Percentiles rank a stretch among this genome's conserved stretches.
Evolutionary conservation across 2,113 vertebrate species (phyloP).

Genomic region (Equus quagga): DNA sequence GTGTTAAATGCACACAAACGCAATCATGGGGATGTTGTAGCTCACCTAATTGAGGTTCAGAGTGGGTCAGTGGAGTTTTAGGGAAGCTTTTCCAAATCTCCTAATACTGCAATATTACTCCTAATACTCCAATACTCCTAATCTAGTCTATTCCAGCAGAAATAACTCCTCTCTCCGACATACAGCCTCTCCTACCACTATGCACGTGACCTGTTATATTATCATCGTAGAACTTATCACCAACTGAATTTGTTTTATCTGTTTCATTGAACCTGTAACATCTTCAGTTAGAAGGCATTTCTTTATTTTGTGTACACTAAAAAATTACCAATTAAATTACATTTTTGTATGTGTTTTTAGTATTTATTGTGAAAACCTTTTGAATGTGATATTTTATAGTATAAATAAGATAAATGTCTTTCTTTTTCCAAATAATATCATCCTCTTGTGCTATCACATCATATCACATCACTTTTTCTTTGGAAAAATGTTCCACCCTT

Average conservation of each 20-base stretch:
- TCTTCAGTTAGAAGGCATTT: neutral
- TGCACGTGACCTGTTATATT: too few relatives aligned
- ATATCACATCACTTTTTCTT: neutral
- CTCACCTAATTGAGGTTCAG: neutral
- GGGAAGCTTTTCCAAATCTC: neutral
- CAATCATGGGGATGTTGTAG: neutral
- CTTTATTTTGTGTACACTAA: neutral
- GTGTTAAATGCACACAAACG: neutral
- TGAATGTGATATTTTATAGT: neutral
- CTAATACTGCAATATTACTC: neutral
- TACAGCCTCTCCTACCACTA: neutral
- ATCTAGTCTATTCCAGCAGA: neutral
- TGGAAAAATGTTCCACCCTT: neutral
- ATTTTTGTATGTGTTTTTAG: neutral
- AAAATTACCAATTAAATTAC: neutral
- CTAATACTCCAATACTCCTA: too few relatives aligned
- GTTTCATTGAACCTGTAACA: neutral
- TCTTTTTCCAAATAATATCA: neutral
- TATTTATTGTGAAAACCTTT: neutral
- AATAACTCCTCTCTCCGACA: neutral
- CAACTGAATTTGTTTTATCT: neutral
- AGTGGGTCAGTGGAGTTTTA: rapidly evolving
- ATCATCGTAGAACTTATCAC: neutral
- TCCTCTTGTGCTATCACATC: neutral
- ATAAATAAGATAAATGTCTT: neutral